Conservation (phyloP, 2,888 invertebrate genomes). For the Lacanobia oleracea region DNA sequence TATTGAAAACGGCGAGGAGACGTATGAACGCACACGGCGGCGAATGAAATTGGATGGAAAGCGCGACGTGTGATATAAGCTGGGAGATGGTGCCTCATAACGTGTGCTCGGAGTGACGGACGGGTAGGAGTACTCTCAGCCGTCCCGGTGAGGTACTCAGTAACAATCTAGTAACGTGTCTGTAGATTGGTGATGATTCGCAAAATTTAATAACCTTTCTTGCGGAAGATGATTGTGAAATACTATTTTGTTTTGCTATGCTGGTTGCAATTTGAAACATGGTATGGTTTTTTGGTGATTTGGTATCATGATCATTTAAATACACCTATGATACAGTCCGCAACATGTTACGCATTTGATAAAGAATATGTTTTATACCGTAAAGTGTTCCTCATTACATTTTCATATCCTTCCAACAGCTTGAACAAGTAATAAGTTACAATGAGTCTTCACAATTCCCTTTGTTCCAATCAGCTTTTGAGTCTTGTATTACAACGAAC, state of each 20-base stretch:
- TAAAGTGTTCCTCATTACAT: background rate
- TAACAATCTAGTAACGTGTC: constrained; percentile 3
- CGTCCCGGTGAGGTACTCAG: background rate
- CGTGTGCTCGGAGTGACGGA: constrained; percentile 16
- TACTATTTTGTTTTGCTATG: too few species aligned
- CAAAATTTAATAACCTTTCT: constrained; percentile 13
- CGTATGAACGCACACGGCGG: constrained; percentile 37
- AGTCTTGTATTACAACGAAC: constrained; percentile 13
- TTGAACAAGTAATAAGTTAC: constrained; percentile 17
- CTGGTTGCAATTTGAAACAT: background rate
- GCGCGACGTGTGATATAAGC: constrained; percentile 37
- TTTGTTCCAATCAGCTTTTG: constrained; percentile 16
- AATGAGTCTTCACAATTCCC: background rate
- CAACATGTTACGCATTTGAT: background rate
- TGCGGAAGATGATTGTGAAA: background rate
- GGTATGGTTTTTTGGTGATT: background rate
- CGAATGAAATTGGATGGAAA: constrained; percentile 51
- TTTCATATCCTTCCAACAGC: background rate
- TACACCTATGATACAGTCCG: background rate
- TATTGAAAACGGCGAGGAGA: constrained; percentile 35
- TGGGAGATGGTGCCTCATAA: constrained; percentile 44
- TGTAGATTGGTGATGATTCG: constrained; percentile 2
- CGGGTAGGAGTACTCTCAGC: constrained; percentile 13
- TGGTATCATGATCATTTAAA: background rate
- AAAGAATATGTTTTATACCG: background rate